Percentiles rank a stretch among this genome's conserved stretches.
These are phyloP conservation scores for Cydia splendana DNA, from an alignment of 1,140 invertebrate genomes.

Conservation along the genomic window DNA sequence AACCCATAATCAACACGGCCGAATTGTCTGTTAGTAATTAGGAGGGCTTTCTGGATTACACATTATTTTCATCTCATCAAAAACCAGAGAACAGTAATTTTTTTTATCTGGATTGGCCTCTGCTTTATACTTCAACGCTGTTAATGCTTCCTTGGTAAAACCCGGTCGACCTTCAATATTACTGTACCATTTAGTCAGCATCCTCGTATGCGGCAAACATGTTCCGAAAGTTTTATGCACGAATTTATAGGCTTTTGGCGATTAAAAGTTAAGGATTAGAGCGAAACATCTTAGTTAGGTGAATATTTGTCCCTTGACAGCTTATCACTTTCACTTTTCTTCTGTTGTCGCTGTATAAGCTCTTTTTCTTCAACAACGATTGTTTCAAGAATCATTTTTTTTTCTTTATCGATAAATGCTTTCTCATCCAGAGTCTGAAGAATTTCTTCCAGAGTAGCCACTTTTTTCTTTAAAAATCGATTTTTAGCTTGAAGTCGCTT, in stretches of 20 bases:
- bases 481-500: no score
- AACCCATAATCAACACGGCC: constrained; percentile 52
- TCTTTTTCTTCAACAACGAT: no score
- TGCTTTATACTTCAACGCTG: constrained; percentile 39
- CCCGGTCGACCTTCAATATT: constrained; percentile 50
- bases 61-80: constrained; percentile 57
- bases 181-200: constrained; percentile 53
- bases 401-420: no score
- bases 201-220: constrained; percentile 49
- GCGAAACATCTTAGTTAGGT: no score
- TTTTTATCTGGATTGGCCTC: constrained; percentile 30
- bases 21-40: constrained; percentile 34
- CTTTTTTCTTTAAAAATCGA: no score
- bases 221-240: constrained; percentile 43
- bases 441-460: no score
- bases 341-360: no score
- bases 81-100: constrained; percentile 45
- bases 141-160: constrained; percentile 52
- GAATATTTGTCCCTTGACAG: no score
- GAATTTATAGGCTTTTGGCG: constrained; percentile 47
- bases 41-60: constrained; percentile 46
- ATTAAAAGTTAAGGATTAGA: constrained; percentile 53
- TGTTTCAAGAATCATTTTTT: no score
- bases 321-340: no score
- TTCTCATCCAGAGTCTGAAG: no score